Conservation (phyloP, 2,113 vertebrate genomes). For the Struthio camelus region DNA sequence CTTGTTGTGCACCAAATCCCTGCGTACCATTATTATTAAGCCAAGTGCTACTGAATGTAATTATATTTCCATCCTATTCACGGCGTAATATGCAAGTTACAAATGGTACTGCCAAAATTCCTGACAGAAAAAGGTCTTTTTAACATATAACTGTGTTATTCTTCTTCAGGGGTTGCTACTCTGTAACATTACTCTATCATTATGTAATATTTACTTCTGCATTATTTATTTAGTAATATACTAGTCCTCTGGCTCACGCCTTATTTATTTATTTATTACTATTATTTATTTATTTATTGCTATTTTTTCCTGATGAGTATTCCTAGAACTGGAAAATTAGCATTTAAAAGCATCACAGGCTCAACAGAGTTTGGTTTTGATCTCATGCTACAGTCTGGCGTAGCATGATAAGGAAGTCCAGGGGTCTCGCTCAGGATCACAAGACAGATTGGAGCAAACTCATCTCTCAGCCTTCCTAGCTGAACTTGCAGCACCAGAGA, state of each 20-base stretch:
- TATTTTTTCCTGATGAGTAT: background rate
- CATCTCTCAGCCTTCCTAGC: too few relatives aligned
- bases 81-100: background rate
- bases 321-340: background rate
- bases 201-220: background rate
- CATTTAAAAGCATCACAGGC: background rate
- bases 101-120: background rate
- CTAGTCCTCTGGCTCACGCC: background rate
- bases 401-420: background rate
- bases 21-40: background rate
- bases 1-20: background rate
- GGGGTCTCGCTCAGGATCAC: background rate
- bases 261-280: background rate
- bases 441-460: background rate
- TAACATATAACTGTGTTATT: background rate
- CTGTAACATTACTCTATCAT: background rate
- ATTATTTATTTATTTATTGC: background rate
- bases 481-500: background rate
- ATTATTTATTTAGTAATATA: background rate
- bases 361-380: background rate
- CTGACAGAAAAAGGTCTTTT: background rate
- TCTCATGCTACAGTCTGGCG: background rate
- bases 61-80: background rate
- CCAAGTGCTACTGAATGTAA: constrained; percentile 24
- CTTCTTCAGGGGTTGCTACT: background rate